Evolutionary conservation across 2,888 invertebrate genomes (phyloP).

Genomic region (Alentia gelatinosa): DNA sequence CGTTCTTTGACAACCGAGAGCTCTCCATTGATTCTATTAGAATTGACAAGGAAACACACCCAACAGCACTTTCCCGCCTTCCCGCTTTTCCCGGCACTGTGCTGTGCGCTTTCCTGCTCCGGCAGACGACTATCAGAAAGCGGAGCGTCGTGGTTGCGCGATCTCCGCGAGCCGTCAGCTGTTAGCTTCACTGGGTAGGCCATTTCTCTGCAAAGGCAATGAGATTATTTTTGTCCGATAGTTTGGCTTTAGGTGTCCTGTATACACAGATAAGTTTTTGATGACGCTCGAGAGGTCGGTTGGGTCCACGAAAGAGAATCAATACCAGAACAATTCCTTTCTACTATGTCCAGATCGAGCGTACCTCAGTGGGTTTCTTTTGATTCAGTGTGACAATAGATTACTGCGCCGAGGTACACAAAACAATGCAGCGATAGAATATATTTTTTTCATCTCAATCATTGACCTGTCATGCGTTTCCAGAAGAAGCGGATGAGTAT

Average conservation of each 20-base stretch:
- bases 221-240: not conserved
- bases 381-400: not conserved
- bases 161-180: not conserved
- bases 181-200: not conserved
- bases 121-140: not conserved
- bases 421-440: not conserved
- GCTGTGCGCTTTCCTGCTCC: not conserved
- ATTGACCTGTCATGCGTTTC: too few relatives aligned
- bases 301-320: not conserved
- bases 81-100: not conserved
- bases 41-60: conserved; percentile 19
- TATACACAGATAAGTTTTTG: not conserved
- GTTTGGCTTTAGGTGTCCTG: not conserved
- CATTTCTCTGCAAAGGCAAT: not conserved
- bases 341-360: not conserved
- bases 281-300: not conserved
- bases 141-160: not conserved
- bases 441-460: too few relatives aligned
- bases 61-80: not conserved
- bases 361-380: not conserved
- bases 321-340: not conserved
- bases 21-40: conserved; percentile 14
- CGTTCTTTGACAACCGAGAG: not conserved
- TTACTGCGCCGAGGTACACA: not conserved
- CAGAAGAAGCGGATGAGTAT: too few relatives aligned